Percentiles rank a stretch among this genome's conserved stretches.
Conservation (phyloP, 1,140 invertebrate species). For the Drosophila santomea region DNA sequence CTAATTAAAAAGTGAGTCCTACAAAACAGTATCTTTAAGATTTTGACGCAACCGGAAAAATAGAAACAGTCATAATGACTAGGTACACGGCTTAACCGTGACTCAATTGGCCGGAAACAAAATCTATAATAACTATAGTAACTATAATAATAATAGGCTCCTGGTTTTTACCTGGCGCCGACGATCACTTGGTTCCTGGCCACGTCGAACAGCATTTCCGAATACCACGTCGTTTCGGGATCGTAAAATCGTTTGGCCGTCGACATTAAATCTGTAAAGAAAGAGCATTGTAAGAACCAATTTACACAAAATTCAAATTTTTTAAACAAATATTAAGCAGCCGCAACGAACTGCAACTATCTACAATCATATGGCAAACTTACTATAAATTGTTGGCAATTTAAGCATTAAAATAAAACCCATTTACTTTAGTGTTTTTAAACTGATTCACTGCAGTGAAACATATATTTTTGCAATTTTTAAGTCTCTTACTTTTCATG, state of each 20-base stretch:
- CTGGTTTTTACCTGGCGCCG: conserved; percentile 89
- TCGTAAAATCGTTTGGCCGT: conserved; percentile 87
- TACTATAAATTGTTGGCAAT: neutral
- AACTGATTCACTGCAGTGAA: neutral
- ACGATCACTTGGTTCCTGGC: conserved; percentile 92
- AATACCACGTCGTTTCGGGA: conserved; percentile 89
- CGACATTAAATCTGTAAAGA: conserved; percentile 86
- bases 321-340: neutral
- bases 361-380: neutral
- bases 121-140: conserved; percentile 8
- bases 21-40: conserved; percentile 11
- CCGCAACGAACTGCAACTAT: too few relatives aligned
- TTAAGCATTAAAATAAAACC: neutral
- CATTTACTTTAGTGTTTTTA: neutral
- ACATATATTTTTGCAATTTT: neutral
- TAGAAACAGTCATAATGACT: conserved; percentile 48
- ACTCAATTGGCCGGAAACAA: conserved; percentile 45
- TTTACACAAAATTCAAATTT: neutral
- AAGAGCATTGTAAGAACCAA: neutral
- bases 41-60: conserved; percentile 8
- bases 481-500: conserved; percentile 13
- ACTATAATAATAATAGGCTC: conserved; percentile 7
- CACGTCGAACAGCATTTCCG: conserved; percentile 92
- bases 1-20: conserved; percentile 38
- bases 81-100: conserved; percentile 12